A percentile compares a stretch with the other conserved stretches of the same genome.
phyloP scores from a whole-genome alignment of 2,797 vertebrate genomes.

The Limosa lapponica region DNA sequence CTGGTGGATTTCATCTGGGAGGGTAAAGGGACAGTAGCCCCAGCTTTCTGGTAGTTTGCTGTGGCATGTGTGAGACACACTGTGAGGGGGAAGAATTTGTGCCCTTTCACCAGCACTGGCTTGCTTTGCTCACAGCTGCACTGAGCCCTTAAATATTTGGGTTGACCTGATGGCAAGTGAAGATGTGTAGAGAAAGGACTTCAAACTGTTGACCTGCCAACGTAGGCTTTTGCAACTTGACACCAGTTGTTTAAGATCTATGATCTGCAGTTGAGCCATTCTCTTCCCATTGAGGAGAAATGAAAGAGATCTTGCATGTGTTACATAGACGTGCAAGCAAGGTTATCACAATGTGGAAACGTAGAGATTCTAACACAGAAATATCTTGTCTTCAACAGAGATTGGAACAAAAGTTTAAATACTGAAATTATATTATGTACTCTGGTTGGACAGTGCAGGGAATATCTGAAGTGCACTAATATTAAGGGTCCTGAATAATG shows the following conservation, averaged over 20 bases:
- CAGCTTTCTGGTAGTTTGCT: background rate
- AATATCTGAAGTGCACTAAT: background rate
- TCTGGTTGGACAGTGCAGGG: background rate
- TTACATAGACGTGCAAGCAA: background rate
- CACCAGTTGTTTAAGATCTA: slow-evolving; percentile 23
- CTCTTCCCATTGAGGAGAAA: slow-evolving; percentile 18
- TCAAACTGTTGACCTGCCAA: slow-evolving; percentile 56
- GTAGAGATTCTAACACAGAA: background rate
- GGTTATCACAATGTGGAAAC: background rate
- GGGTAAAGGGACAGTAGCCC: background rate
- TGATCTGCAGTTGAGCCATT: slow-evolving; percentile 42
- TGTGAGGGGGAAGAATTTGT: background rate
- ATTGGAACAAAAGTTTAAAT: background rate
- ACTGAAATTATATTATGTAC: background rate
- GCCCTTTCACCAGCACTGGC: background rate
- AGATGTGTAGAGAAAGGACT: slow-evolving; percentile 46
- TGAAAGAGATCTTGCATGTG: background rate
- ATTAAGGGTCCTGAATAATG: background rate
- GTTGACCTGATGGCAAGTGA: slow-evolving; percentile 45
- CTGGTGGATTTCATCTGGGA: background rate
- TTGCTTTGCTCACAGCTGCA: slow-evolving; percentile 25
- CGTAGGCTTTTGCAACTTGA: slow-evolving; percentile 37
- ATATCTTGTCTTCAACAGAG: background rate
- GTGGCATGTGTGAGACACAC: background rate
- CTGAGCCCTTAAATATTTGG: slow-evolving; percentile 49